These are phyloP conservation scores for Drosophila monieri DNA, from an alignment of 2,888 invertebrate species.

Conservation along the genomic window DNA sequence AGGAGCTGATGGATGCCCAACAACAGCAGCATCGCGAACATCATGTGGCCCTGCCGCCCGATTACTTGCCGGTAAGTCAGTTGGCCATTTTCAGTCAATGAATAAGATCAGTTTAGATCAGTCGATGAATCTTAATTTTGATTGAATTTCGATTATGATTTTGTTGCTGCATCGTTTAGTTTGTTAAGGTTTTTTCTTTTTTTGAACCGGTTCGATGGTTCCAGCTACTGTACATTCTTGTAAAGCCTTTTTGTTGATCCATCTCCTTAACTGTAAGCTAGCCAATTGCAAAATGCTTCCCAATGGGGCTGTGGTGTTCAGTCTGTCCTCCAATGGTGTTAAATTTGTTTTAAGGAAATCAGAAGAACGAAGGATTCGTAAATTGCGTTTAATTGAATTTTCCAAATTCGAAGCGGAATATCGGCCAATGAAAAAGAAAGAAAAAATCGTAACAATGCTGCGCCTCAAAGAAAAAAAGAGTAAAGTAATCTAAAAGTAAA, in stretches of 20 bases:
- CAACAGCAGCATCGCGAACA: conserved; percentile 82
- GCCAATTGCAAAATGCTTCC: conserved; percentile 74
- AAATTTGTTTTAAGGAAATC: conserved; percentile 50
- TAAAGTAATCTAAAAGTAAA: conserved; percentile 28
- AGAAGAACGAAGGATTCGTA: conserved; percentile 81
- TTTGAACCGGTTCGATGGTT: conserved; percentile 84
- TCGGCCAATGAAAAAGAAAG: conserved; percentile 83
- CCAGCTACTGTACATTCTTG: conserved; percentile 69
- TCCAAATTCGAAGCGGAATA: conserved; percentile 67
- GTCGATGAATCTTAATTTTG: conserved; percentile 12
- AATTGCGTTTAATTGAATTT: conserved; percentile 54
- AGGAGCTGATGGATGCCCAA: conserved; percentile 84
- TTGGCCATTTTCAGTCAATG: background rate
- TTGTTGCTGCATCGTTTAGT: conserved; percentile 53
- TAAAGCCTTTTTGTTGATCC: conserved; percentile 53
- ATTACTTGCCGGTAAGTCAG: conserved; percentile 84
- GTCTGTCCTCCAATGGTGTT: conserved; percentile 50
- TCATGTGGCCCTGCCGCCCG: conserved; percentile 83
- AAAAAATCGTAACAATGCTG: conserved; percentile 84
- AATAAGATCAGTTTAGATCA: background rate
- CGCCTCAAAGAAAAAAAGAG: conserved; percentile 22
- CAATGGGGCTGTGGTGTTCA: conserved; percentile 7
- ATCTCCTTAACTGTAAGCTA: conserved; percentile 47
- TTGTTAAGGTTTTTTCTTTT: conserved; percentile 85
- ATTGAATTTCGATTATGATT: conserved; percentile 34